These are phyloP conservation scores for Electrona antarctica DNA, from an alignment of 2,113 vertebrate species.

Conservation along the genomic window DNA sequence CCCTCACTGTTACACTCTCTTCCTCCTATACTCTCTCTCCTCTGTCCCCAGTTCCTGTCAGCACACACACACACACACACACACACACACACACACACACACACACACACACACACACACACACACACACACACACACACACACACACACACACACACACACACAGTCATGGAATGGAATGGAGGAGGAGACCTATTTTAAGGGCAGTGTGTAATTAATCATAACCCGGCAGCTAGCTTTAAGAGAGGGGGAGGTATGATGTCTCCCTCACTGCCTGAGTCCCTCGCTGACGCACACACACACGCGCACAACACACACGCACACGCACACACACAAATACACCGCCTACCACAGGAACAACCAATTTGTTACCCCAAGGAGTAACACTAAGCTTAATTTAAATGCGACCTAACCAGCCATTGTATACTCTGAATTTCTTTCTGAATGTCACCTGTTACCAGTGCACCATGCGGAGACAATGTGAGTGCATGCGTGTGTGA, in stretches of 20 bases:
- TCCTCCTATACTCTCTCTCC: neutral
- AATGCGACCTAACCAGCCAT: neutral
- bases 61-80: neutral
- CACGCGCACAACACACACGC: neutral
- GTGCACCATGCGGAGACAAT: neutral
- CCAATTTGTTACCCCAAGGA: neutral
- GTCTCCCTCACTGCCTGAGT: slow-evolving; percentile 56
- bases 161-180: slow-evolving; percentile 15
- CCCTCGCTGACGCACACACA: slow-evolving; percentile 30
- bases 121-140: neutral
- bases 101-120: neutral
- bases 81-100: slow-evolving; percentile 9
- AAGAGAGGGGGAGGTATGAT: slow-evolving; percentile 55
- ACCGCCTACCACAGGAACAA: slow-evolving; percentile 11
- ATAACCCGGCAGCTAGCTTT: slow-evolving; percentile 64
- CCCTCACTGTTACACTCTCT: neutral
- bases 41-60: neutral
- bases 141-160: slow-evolving; percentile 9
- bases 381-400: slow-evolving; percentile 6
- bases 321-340: neutral
- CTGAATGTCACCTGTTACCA: neutral
- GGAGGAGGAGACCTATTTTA: slow-evolving; percentile 68
- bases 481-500: neutral
- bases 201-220: slow-evolving; percentile 72
- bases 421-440: neutral